These are phyloP conservation scores for Aphyosemion australe DNA, from an alignment of 2,113 vertebrate genomes.

Conservation along the genomic window DNA sequence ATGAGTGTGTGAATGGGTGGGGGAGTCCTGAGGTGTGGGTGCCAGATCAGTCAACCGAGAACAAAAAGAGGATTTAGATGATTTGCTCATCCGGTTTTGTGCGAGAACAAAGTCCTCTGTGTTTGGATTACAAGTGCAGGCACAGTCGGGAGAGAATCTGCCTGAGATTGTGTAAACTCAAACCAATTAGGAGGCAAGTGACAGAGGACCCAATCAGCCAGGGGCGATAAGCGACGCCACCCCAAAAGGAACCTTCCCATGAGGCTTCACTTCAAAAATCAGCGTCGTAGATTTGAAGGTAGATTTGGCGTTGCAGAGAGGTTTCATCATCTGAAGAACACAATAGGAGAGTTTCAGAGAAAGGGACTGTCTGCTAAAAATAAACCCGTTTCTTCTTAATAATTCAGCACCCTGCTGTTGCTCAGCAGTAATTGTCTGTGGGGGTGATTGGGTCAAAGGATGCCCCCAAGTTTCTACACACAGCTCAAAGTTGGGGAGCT, in stretches of 20 bases:
- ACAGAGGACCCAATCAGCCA: constrained; percentile 37
- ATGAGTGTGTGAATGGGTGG: not conserved
- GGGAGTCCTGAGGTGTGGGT: constrained; percentile 46
- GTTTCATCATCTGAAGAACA: constrained; percentile 77
- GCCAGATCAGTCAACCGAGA: constrained; percentile 58
- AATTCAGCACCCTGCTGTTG: constrained; percentile 72
- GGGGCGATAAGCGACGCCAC: constrained; percentile 5
- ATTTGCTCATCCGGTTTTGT: constrained; percentile 63
- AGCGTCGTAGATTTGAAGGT: constrained; percentile 49
- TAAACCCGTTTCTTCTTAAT: constrained; percentile 75
- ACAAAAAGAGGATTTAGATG: constrained; percentile 69
- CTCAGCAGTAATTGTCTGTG: constrained; percentile 77
- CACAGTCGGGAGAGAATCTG: constrained; percentile 38
- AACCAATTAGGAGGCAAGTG: constrained; percentile 58
- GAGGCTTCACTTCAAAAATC: constrained; percentile 46
- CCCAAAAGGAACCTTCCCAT: constrained; percentile 39
- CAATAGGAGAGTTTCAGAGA: constrained; percentile 68
- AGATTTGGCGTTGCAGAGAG: constrained; percentile 69
- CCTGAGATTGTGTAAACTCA: constrained; percentile 47
- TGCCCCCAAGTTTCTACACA: constrained; percentile 52
- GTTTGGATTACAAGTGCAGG: constrained; percentile 27
- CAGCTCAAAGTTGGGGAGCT: constrained; percentile 42
- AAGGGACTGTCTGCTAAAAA: constrained; percentile 70
- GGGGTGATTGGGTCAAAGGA: constrained; percentile 77
- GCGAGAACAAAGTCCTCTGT: constrained; percentile 45